These are phyloP conservation scores for Eleutherodactylus coqui DNA, from an alignment of 2,797 vertebrate species.

Conservation along the genomic window DNA sequence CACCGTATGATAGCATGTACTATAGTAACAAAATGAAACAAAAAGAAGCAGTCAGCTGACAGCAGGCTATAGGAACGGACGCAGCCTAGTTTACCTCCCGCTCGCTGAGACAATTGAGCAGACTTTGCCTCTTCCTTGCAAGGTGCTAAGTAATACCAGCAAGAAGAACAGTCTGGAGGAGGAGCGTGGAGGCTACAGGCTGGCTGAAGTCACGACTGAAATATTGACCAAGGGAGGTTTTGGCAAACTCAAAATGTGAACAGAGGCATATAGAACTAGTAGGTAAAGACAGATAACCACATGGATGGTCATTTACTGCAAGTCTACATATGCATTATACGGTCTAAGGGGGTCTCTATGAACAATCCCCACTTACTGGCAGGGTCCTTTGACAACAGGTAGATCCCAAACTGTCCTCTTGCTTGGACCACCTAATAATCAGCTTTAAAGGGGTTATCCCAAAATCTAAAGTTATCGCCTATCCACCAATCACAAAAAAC, in stretches of 20 bases:
- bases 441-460: too few species aligned
- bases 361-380: too few species aligned
- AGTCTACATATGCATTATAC: too few species aligned
- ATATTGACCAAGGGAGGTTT: neutral
- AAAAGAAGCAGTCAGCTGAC: neutral
- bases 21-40: neutral
- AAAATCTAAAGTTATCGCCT: too few species aligned
- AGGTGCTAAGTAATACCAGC: neutral
- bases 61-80: neutral
- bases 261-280: neutral
- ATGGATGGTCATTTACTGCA: too few species aligned
- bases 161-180: neutral
- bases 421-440: too few species aligned
- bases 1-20: neutral
- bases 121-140: constrained; percentile 22
- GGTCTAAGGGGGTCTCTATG: too few species aligned
- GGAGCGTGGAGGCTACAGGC: neutral
- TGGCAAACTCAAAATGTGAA: neutral
- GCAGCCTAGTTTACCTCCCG: too few species aligned
- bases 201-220: neutral
- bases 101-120: neutral
- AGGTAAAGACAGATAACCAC: neutral
- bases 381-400: too few species aligned
- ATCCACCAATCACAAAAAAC: too few species aligned
- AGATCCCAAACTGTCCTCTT: too few species aligned